Percentiles rank a stretch among this genome's conserved stretches.
These are phyloP conservation scores for Caenorhabditis inopinata DNA, from an alignment of 1,140 invertebrate genomes.

Conservation along the genomic window DNA sequence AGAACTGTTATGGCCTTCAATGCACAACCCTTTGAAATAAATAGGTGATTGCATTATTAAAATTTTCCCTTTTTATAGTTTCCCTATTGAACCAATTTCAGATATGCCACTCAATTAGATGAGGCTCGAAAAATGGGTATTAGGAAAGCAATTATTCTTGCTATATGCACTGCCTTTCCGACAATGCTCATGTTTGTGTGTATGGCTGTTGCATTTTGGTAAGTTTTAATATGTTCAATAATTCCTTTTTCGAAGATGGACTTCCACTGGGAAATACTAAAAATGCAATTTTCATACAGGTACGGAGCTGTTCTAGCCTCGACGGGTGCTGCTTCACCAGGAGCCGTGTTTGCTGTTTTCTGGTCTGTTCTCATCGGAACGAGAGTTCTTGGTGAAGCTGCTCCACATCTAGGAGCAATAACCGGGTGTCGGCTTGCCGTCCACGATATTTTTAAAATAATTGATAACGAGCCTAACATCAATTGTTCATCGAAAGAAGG, in stretches of 20 bases:
- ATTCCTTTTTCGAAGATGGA: too few species aligned
- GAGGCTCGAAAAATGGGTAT: constrained; percentile 74
- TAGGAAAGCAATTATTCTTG: constrained; percentile 75
- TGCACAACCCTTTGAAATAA: constrained; percentile 75
- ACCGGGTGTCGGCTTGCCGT: constrained; percentile 78
- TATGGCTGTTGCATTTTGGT: constrained; percentile 71
- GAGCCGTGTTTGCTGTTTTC: constrained; percentile 75
- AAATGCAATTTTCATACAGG: too few species aligned
- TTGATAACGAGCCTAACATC: constrained; percentile 64
- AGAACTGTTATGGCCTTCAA: constrained; percentile 80
- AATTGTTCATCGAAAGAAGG: constrained; percentile 63
- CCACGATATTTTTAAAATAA: constrained; percentile 59
- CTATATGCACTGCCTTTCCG: constrained; percentile 70
- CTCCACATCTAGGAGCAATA: constrained; percentile 79
- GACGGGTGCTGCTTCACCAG: constrained; percentile 72
- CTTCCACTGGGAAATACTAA: too few species aligned
- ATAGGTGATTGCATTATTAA: constrained; percentile 49
- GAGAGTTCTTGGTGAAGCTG: constrained; percentile 80
- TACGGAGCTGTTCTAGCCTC: constrained; percentile 69
- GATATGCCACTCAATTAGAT: constrained; percentile 72
- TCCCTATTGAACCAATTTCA: constrained; percentile 48
- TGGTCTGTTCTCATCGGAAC: constrained; percentile 82
- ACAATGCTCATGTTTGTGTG: constrained; percentile 72
- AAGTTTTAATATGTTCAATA: constrained; percentile 57
- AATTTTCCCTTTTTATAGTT: background rate